Evolutionary conservation across 2,113 vertebrate species (phyloP), one percentile per base, ranked within the genome.

Genomic region (Dryoscopus gambensis): DNA sequence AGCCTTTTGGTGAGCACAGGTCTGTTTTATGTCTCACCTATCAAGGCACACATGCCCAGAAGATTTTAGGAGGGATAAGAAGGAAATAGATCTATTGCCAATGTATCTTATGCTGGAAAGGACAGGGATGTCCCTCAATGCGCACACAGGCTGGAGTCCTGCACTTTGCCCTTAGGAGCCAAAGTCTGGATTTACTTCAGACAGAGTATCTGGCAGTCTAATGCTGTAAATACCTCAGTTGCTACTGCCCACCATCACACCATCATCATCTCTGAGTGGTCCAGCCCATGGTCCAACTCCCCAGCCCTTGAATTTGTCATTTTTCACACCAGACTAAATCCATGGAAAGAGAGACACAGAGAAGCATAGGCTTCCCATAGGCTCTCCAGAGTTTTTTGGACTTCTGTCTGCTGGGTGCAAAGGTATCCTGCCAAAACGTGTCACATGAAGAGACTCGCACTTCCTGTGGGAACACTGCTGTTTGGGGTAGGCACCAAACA

Each of bases 301-400:
- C 24, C 31, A 86, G 57, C 7, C 31, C 57, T 22, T 19, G 19
- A 67, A 37, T 84, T 59, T 40, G 3, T 63, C 9, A 31, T 63
- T 79, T 93, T 84, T 59, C 11, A 55, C 8, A 7, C 22, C 64
- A 67, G 44, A n/a, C 6, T 87, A 62, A 84, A 57, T 56, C 44
- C 5, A 10, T 27, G n/a, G 23, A n/a, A 74, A 31, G 30, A 40
- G 15, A 46, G 55, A 53, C n/a, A 7, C 12, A 39, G 13, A 60
- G 50, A 56, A 46, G 64, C 11, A 42, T 0, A 1, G 10, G 7
- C 19, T 90, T 60, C 40, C 23, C 3, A 0, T 4, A 20, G 39
- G 37, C 3, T 59, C 13, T 55, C 64, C 8, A 8, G 21, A 35
- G 11, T 4, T 27, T 76, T 79, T 35, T 27, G 12, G 23, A 28